phyloP scores from a whole-genome alignment of 2,113 vertebrate species.

The Crypturellus undulatus region DNA sequence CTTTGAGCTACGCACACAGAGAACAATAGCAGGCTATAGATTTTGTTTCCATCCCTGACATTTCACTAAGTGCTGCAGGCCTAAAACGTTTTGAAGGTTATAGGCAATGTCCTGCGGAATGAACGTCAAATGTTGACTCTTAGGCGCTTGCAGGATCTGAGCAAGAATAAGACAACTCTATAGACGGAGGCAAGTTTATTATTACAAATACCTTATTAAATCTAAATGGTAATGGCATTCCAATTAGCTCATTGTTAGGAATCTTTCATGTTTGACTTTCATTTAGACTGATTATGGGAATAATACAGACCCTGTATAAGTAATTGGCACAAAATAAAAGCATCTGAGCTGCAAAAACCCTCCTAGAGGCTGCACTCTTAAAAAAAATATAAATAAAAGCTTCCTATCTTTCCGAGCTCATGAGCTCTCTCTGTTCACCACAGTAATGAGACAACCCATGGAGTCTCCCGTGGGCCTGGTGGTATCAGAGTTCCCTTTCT shows the following conservation, averaged over 20 bases:
- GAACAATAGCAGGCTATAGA: conserved; percentile 47
- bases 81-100: conserved; percentile 68
- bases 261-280: conserved; percentile 78
- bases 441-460: conserved; percentile 75
- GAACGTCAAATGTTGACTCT: conserved; percentile 62
- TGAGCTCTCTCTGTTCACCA: conserved; percentile 68
- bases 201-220: conserved; percentile 77
- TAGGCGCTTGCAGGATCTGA: conserved; percentile 55
- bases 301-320: conserved; percentile 74
- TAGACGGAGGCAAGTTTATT: conserved; percentile 68
- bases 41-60: conserved; percentile 39
- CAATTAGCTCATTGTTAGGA: conserved; percentile 76
- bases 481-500: conserved; percentile 59
- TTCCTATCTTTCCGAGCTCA: conserved; percentile 75
- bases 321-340: conserved; percentile 77
- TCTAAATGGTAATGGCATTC: conserved; percentile 74
- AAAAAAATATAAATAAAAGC: conserved; percentile 71
- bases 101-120: conserved; percentile 31
- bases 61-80: conserved; percentile 16
- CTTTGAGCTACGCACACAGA: conserved; percentile 32
- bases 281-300: conserved; percentile 75
- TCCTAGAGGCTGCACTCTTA: conserved; percentile 65
- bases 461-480: conserved; percentile 68
- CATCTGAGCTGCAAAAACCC: conserved; percentile 68
- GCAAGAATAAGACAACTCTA: conserved; percentile 65